A percentile compares a stretch with the other conserved stretches of the same genome.
Conservation (phyloP, 2,113 vertebrate genomes). For the Marmota flaviventris region DNA sequence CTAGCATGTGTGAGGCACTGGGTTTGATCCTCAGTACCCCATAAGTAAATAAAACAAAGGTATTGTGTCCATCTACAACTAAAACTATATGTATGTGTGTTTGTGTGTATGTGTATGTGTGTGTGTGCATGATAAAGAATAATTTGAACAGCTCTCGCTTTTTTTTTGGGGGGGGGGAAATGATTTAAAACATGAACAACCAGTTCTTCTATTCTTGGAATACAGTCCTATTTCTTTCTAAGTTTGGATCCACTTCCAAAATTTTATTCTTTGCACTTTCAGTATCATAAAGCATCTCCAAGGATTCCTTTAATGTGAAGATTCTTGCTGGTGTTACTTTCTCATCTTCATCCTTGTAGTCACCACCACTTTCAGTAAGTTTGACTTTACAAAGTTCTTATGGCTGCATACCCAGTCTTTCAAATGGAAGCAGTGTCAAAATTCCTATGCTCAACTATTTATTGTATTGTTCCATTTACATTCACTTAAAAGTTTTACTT, state of each 20-base stretch:
- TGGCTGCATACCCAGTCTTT: neutral
- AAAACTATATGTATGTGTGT: too few relatives aligned
- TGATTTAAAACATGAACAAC: neutral
- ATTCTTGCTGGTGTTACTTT: conserved; percentile 6
- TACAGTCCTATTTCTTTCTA: conserved; percentile 1
- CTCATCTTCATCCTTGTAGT: conserved; percentile 21
- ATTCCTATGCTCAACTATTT: neutral
- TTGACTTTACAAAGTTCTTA: neutral
- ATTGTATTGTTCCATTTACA: neutral
- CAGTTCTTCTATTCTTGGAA: conserved; percentile 19
- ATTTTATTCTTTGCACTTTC: conserved; percentile 21
- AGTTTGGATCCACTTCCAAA: conserved; percentile 17
- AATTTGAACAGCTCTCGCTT: conserved; percentile 35
- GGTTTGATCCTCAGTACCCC: too few relatives aligned
- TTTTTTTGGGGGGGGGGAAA: neutral
- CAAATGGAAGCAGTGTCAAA: neutral
- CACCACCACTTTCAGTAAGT: conserved; percentile 27
- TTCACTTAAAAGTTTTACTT: conserved; percentile 42
- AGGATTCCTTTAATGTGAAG: conserved; percentile 19
- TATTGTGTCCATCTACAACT: too few relatives aligned
- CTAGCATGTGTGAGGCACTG: too few relatives aligned
- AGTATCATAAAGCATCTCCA: neutral
- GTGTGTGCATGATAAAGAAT: neutral
- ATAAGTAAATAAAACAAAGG: too few relatives aligned
- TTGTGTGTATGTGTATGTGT: too few relatives aligned